Evolutionary conservation across 1,140 invertebrate species (phyloP).

Genomic region (Battus philenor): DNA sequence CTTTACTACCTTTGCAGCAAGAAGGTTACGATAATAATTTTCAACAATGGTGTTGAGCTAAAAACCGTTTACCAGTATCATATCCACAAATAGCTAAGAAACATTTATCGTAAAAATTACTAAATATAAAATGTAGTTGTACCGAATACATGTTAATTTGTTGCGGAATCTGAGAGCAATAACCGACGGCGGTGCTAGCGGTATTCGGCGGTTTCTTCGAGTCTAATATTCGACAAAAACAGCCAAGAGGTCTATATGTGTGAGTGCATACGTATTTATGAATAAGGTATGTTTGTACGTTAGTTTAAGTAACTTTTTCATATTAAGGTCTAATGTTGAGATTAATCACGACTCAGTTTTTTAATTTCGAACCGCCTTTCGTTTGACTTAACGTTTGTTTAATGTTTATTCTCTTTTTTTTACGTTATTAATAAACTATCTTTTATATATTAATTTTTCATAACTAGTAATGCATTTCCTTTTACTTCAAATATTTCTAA

Average conservation of each 20-base stretch:
- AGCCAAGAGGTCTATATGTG: conserved; percentile 35
- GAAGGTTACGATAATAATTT: too few relatives aligned
- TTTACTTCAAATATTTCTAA: too few relatives aligned
- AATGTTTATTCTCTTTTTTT: too few relatives aligned
- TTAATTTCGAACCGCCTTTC: too few relatives aligned
- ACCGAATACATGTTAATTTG: conserved; percentile 75
- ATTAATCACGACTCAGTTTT: conserved; percentile 53
- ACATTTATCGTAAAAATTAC: conserved; percentile 56
- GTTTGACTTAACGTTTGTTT: too few relatives aligned
- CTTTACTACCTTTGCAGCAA: too few relatives aligned
- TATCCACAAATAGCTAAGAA: conserved; percentile 32
- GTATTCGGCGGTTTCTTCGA: conserved; percentile 69
- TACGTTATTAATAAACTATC: too few relatives aligned
- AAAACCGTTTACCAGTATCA: conserved; percentile 26
- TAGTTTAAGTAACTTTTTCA: conserved; percentile 45
- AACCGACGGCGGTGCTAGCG: conserved; percentile 68
- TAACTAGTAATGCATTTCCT: too few relatives aligned
- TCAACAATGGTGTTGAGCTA: conserved; percentile 18
- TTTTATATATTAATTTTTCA: too few relatives aligned
- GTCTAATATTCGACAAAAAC: conserved; percentile 70
- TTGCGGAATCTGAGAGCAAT: conserved; percentile 75
- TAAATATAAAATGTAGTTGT: conserved; percentile 69
- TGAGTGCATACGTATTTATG: conserved; percentile 29
- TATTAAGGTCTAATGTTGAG: conserved; percentile 52
- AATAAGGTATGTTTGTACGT: conserved; percentile 34